Evolutionary conservation across 2,888 invertebrate genomes (phyloP).

Genomic region (Andrena haemorrhoa): DNA sequence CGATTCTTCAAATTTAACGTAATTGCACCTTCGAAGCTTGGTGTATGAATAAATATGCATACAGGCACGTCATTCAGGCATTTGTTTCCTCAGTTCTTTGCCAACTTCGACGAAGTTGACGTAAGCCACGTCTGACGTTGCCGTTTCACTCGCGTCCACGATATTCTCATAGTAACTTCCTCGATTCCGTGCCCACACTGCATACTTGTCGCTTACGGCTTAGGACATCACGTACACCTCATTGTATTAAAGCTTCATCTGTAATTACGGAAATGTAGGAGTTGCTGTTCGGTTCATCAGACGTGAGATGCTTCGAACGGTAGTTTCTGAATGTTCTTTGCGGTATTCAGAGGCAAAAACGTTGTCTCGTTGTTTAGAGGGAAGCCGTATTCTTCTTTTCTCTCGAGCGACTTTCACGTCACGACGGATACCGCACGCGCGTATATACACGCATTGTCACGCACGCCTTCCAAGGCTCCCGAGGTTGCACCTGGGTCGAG

Average conservation of each 20-base stretch:
- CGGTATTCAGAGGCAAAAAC: background rate
- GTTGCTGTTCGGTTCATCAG: background rate
- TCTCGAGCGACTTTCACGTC: constrained; percentile 55
- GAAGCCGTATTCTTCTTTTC: constrained; percentile 30
- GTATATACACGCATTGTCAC: constrained; percentile 65
- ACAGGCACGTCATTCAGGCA: constrained; percentile 33
- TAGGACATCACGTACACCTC: background rate
- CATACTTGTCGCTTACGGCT: constrained; percentile 8
- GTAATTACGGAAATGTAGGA: background rate
- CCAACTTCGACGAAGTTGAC: constrained; percentile 27
- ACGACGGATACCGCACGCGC: constrained; percentile 53
- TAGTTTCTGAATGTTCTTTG: background rate
- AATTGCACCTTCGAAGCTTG: constrained; percentile 53
- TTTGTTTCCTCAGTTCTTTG: constrained; percentile 49
- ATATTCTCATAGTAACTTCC: constrained; percentile 24
- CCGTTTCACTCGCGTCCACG: background rate
- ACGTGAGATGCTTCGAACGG: background rate
- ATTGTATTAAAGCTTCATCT: background rate
- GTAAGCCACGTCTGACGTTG: constrained; percentile 32
- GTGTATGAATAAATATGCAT: constrained; percentile 24
- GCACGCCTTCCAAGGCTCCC: constrained; percentile 69
- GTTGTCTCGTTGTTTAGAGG: constrained; percentile 24
- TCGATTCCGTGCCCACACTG: constrained; percentile 32
- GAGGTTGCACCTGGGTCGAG: constrained; percentile 72
- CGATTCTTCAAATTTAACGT: constrained; percentile 65